Evolutionary conservation across 2,113 vertebrate species (phyloP).

Genomic region (Ascaphus truei): DNA sequence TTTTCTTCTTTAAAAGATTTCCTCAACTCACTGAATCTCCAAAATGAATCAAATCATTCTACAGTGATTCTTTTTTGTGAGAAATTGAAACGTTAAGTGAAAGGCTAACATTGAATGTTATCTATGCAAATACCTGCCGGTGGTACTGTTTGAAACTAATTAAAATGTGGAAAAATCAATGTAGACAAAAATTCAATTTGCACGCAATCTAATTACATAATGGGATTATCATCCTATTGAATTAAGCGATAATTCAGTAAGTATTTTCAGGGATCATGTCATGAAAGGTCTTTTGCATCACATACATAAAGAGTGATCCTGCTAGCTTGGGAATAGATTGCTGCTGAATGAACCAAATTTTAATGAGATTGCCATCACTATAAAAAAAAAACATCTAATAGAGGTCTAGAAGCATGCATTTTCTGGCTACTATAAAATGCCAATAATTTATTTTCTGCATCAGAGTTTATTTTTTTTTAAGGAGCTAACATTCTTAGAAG

Average conservation of each 20-base stretch:
- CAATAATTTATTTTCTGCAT: neutral
- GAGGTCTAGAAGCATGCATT: neutral
- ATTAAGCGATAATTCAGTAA: neutral
- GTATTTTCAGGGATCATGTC: neutral
- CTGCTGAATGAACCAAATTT: constrained; percentile 16
- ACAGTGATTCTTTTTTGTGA: too few relatives aligned
- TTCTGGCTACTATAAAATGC: neutral
- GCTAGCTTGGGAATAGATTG: constrained; percentile 14
- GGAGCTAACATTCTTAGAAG: too few relatives aligned
- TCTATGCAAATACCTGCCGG: neutral
- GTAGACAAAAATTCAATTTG: neutral
- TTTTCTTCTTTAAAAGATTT: too few relatives aligned
- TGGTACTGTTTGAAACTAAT: neutral
- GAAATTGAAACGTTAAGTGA: too few relatives aligned
- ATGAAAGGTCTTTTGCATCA: constrained; percentile 11
- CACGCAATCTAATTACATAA: neutral
- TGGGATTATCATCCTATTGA: neutral
- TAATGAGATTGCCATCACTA: constrained; percentile 19
- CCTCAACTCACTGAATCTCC: too few relatives aligned
- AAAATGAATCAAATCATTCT: too few relatives aligned
- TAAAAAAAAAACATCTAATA: constrained; percentile 8
- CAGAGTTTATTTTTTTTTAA: too few relatives aligned
- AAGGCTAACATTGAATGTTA: neutral
- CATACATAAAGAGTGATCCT: neutral
- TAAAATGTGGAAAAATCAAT: neutral